phyloP scores from a whole-genome alignment of 2,113 vertebrate species.

The Typhlomys cinereus region DNA sequence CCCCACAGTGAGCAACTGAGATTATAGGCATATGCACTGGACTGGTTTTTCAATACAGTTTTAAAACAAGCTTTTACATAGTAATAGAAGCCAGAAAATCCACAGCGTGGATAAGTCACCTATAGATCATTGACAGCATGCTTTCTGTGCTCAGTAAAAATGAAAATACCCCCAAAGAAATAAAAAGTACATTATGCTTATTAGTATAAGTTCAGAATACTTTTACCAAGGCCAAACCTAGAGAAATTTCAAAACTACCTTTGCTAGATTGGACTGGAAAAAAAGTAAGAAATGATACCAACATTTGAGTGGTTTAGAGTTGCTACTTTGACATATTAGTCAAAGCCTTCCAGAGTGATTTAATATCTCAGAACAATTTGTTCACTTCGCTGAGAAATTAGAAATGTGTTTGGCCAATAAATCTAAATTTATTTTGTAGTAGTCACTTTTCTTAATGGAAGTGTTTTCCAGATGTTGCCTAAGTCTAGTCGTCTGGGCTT shows the following conservation, averaged over 20 bases:
- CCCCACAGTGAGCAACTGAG: background rate
- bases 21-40: background rate
- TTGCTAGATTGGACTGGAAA: constrained; percentile 59
- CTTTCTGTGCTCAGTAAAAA: background rate
- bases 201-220: background rate
- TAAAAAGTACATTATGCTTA: background rate
- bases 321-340: constrained; percentile 45
- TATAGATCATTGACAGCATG: background rate
- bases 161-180: constrained; percentile 6
- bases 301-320: constrained; percentile 40
- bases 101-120: background rate
- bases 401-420: constrained; percentile 85
- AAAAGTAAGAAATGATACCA: background rate
- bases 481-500: constrained; percentile 84
- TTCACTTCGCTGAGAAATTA: constrained; percentile 82
- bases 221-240: background rate
- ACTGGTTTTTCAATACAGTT: background rate
- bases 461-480: constrained; percentile 88
- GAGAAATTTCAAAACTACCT: constrained; percentile 28
- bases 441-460: constrained; percentile 87
- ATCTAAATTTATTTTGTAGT: constrained; percentile 83
- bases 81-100: background rate
- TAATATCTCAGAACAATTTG: constrained; percentile 82
- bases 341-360: constrained; percentile 71
- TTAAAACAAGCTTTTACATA: background rate